These are phyloP conservation scores for Melanotus villosus DNA, from an alignment of 2,888 invertebrate species.

Conservation along the genomic window DNA sequence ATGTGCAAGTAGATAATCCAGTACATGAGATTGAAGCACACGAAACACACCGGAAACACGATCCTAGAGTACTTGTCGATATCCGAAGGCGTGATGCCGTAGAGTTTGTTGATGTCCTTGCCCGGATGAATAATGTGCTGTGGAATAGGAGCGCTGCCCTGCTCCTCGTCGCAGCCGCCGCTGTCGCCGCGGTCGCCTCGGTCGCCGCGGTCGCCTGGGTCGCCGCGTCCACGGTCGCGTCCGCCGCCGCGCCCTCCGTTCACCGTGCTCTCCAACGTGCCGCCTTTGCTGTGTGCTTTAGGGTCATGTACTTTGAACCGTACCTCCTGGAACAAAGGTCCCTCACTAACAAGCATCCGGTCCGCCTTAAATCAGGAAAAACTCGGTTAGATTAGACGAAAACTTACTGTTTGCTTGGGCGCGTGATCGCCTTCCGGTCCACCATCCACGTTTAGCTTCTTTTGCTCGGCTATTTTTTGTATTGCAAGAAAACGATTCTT, in stretches of 20 bases:
- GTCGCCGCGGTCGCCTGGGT: no score
- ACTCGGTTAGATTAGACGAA: slow-evolving; percentile 57
- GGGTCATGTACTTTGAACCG: slow-evolving; percentile 96
- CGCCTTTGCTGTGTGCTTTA: slow-evolving; percentile 93
- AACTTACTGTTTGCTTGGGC: slow-evolving; percentile 84
- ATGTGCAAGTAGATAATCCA: slow-evolving; percentile 98
- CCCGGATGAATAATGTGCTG: slow-evolving; percentile 89
- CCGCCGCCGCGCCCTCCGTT: slow-evolving; percentile 83
- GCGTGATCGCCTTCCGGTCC: slow-evolving; percentile 81
- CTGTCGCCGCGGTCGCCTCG: slow-evolving; percentile 73
- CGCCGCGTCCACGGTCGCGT: slow-evolving; percentile 66
- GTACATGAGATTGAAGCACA: slow-evolving; percentile 98
- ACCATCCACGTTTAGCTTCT: slow-evolving; percentile 88
- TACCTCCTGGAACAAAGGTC: slow-evolving; percentile 87
- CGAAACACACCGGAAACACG: slow-evolving; percentile 98
- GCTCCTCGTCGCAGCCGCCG: slow-evolving; percentile 70
- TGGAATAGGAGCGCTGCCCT: slow-evolving; percentile 77
- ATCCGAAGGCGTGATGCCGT: slow-evolving; percentile 95
- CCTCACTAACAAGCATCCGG: slow-evolving; percentile 75
- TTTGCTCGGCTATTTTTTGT: slow-evolving; percentile 93
- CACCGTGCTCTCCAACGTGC: slow-evolving; percentile 91
- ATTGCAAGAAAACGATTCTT: slow-evolving; percentile 92
- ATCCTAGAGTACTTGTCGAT: slow-evolving; percentile 99
- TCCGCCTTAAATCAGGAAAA: neutral
- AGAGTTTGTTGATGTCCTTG: slow-evolving; percentile 93